Percentiles rank a stretch among this genome's conserved stretches.
Conservation (phyloP, 2,888 invertebrate species). For the Hemistola chrysoprasaria region DNA sequence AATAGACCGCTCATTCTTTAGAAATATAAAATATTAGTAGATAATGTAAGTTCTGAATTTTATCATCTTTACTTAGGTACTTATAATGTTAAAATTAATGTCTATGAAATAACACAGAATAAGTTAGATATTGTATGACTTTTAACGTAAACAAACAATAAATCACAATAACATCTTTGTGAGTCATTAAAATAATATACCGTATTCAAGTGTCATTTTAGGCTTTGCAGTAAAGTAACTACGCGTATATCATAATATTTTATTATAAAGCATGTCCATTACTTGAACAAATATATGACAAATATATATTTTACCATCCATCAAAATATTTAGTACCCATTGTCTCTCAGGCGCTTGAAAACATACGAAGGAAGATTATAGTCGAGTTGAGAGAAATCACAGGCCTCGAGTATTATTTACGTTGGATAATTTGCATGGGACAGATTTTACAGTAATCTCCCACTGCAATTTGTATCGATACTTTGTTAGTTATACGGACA, state of each 20-base stretch:
- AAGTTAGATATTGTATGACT: too few relatives aligned
- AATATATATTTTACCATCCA: constrained; percentile 16
- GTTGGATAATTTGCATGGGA: constrained; percentile 29
- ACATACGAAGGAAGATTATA: constrained; percentile 23
- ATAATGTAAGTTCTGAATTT: too few relatives aligned
- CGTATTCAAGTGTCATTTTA: constrained; percentile 8
- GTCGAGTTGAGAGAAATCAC: constrained; percentile 21
- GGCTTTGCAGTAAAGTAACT: constrained; percentile 1
- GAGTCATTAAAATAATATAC: constrained; percentile 3
- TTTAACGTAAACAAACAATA: constrained; percentile 1
- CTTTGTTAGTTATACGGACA: constrained; percentile 41
- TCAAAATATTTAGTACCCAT: constrained; percentile 22
- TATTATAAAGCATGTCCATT: constrained; percentile 8
- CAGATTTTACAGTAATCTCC: constrained; percentile 34
- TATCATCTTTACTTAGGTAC: too few relatives aligned
- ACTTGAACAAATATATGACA: constrained; percentile 20
- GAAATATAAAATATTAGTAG: too few relatives aligned
- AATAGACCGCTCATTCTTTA: too few relatives aligned
- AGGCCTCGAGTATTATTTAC: constrained; percentile 26
- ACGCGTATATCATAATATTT: constrained; percentile 11
- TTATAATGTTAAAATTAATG: too few relatives aligned
- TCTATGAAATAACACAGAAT: too few relatives aligned
- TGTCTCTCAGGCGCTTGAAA: constrained; percentile 22
- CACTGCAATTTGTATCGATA: constrained; percentile 30
- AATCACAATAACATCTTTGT: constrained; percentile 1